Evolutionary conservation across 2,797 vertebrate genomes (phyloP).

Genomic region (Thripadectes ignobilis): DNA sequence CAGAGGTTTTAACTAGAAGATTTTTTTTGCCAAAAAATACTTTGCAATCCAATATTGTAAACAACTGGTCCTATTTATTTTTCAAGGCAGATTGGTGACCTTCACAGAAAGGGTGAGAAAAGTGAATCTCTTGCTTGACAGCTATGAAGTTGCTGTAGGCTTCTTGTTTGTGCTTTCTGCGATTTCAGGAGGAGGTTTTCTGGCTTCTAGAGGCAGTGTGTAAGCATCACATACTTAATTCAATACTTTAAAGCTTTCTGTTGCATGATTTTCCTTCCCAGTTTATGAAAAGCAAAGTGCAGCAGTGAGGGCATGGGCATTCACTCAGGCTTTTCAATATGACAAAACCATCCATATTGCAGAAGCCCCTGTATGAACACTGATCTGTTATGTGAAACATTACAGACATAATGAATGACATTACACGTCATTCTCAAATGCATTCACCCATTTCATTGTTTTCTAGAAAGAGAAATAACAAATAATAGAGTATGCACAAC

Average conservation of each 20-base stretch:
- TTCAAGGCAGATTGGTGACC: neutral
- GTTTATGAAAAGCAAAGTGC: neutral
- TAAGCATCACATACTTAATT: neutral
- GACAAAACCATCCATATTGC: neutral
- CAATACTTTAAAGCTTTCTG: neutral
- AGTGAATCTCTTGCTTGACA: neutral
- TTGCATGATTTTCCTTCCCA: neutral
- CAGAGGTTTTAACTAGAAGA: neutral
- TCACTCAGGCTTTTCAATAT: neutral
- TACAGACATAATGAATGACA: neutral
- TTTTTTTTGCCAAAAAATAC: neutral
- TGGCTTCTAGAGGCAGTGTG: neutral
- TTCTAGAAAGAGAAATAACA: neutral
- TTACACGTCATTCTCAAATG: neutral
- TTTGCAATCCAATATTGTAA: neutral
- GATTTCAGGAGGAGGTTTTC: neutral
- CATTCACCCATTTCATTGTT: neutral
- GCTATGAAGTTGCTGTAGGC: neutral
- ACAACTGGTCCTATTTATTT: neutral
- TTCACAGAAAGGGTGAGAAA: neutral
- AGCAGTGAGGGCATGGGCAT: neutral
- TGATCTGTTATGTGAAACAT: neutral
- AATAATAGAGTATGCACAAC: neutral
- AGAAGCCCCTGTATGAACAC: neutral
- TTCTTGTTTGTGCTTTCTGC: neutral